phyloP scores from a whole-genome alignment of 1,140 invertebrate genomes.

The Drosophila littoralis region DNA sequence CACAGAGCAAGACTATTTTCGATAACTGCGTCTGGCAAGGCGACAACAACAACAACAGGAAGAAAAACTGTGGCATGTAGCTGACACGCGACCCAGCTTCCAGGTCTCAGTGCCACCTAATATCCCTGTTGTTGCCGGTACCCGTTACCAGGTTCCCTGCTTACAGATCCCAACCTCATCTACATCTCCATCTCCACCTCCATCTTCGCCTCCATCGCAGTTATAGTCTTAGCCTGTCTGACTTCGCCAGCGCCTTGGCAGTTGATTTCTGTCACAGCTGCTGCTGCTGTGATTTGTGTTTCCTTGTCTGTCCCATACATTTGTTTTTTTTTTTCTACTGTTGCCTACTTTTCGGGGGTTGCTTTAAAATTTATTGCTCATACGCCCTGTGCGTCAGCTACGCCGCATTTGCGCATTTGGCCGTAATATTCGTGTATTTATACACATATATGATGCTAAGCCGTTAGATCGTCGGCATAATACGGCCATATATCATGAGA shows the following conservation, averaged over 20 bases:
- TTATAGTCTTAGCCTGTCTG: constrained; percentile 32
- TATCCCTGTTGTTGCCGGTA: background rate
- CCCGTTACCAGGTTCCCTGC: background rate
- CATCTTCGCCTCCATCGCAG: constrained; percentile 7
- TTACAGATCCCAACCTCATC: background rate
- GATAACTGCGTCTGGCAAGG: constrained; percentile 33
- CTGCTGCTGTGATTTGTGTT: constrained; percentile 65
- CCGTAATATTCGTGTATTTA: constrained; percentile 40
- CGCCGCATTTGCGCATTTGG: constrained; percentile 23
- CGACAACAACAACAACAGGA: constrained; percentile 24
- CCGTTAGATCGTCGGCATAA: constrained; percentile 42
- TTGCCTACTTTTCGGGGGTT: constrained; percentile 47
- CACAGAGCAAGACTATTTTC: background rate
- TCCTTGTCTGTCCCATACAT: constrained; percentile 16
- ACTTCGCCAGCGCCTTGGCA: constrained; percentile 68
- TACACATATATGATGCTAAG: constrained; percentile 16
- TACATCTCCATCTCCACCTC: background rate
- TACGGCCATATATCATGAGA: constrained; percentile 38
- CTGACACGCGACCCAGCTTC: constrained; percentile 36
- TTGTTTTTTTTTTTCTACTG: constrained; percentile 12
- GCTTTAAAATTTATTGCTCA: constrained; percentile 70
- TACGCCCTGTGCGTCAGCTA: constrained; percentile 59
- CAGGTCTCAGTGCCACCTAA: constrained; percentile 10
- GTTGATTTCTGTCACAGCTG: constrained; percentile 79
- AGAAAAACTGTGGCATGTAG: constrained; percentile 26